phyloP scores from a whole-genome alignment of 2,888 invertebrate genomes.

The Pseudolycoriella hygida region DNA sequence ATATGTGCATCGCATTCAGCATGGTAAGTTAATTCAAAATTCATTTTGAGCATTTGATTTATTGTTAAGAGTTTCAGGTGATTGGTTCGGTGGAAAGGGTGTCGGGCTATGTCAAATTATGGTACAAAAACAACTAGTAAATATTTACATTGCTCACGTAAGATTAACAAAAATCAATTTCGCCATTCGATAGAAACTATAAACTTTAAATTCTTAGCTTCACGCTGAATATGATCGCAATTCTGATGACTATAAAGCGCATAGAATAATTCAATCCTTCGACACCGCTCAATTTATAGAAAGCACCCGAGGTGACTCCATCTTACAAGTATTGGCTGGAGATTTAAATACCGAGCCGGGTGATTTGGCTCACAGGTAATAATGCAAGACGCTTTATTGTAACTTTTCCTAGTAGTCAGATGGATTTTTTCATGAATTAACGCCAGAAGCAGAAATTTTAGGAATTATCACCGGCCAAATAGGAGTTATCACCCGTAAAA shows the following conservation, averaged over 20 bases:
- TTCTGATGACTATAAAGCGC: constrained; percentile 79
- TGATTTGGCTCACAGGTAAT: constrained; percentile 56
- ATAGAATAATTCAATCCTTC: constrained; percentile 83
- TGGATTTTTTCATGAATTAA: too few relatives aligned
- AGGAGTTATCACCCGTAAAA: too few relatives aligned
- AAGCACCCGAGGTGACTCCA: constrained; percentile 58
- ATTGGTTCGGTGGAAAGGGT: constrained; percentile 98
- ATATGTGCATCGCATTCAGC: constrained; percentile 84
- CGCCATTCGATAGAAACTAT: too few relatives aligned
- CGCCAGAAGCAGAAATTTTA: too few relatives aligned
- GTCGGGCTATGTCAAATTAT: constrained; percentile 65
- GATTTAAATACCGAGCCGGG: constrained; percentile 86
- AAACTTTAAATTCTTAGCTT: constrained; percentile 36
- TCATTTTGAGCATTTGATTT: background rate
- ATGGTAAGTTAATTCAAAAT: constrained; percentile 39
- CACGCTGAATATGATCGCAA: constrained; percentile 84
- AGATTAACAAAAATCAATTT: too few relatives aligned
- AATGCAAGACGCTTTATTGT: too few relatives aligned
- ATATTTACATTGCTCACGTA: constrained; percentile 89
- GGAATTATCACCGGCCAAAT: too few relatives aligned
- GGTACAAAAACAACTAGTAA: constrained; percentile 45
- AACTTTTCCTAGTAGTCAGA: too few relatives aligned
- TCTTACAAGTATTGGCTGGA: constrained; percentile 76
- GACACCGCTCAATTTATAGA: constrained; percentile 89
- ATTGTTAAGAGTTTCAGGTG: constrained; percentile 23